phyloP scores from a whole-genome alignment of 2,797 vertebrate genomes.

The Smutsia temminckii region DNA sequence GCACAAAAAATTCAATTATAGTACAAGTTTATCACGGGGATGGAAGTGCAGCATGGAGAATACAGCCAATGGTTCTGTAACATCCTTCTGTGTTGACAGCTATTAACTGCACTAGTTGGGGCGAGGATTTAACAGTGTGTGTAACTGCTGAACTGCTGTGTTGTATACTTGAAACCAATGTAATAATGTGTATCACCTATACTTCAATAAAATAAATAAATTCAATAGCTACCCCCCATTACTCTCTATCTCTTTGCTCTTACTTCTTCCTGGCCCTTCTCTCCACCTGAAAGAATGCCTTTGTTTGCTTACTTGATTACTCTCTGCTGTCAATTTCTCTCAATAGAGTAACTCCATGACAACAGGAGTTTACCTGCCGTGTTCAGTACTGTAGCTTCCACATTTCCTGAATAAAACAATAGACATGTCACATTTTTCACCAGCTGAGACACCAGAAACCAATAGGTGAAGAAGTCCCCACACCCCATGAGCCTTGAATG shows the following conservation, averaged over 20 bases:
- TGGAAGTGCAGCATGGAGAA: too few relatives aligned
- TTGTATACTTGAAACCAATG: too few relatives aligned
- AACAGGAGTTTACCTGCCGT: neutral
- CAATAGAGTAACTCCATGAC: neutral
- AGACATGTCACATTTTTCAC: conserved; percentile 18
- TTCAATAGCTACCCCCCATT: neutral
- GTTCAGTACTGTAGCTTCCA: neutral
- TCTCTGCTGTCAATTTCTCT: conserved; percentile 11
- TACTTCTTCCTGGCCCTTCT: neutral
- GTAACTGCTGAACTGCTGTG: too few relatives aligned
- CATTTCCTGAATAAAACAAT: conserved; percentile 26
- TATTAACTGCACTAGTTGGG: too few relatives aligned
- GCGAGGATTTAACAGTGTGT: too few relatives aligned
- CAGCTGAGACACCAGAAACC: neutral
- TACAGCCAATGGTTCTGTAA: too few relatives aligned
- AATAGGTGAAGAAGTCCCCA: neutral
- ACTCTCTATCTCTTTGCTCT: neutral
- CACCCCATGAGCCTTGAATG: neutral
- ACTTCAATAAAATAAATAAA: too few relatives aligned
- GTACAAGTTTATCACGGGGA: too few relatives aligned
- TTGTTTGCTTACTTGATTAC: neutral
- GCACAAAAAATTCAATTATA: too few relatives aligned
- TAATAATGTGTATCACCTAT: too few relatives aligned
- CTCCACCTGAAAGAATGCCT: neutral
- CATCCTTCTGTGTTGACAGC: too few relatives aligned